These are phyloP conservation scores for Limnephilus rhombicus DNA, from an alignment of 2,888 invertebrate genomes.

Conservation along the genomic window DNA sequence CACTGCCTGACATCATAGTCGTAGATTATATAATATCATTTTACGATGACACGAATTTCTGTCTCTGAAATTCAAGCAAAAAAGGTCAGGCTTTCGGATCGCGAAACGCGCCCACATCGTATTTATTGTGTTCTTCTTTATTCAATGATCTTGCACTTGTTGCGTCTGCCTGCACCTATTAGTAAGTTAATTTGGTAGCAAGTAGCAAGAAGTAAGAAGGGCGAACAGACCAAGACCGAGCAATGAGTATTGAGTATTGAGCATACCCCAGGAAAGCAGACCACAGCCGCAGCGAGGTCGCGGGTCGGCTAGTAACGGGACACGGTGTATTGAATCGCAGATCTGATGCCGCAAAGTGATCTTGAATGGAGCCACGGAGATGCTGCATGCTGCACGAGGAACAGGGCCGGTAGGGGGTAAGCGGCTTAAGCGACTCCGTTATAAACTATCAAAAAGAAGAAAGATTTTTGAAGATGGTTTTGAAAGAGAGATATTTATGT, in stretches of 20 bases:
- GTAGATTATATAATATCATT: too few relatives aligned
- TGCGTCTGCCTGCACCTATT: background rate
- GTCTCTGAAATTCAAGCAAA: too few relatives aligned
- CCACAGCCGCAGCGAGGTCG: constrained; percentile 38
- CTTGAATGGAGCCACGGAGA: constrained; percentile 28
- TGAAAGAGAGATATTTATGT: too few relatives aligned
- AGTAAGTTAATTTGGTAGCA: background rate
- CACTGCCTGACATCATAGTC: too few relatives aligned
- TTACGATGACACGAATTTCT: too few relatives aligned
- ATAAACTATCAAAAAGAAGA: too few relatives aligned
- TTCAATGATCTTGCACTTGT: background rate
- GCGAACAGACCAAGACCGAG: background rate
- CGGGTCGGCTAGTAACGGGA: constrained; percentile 54
- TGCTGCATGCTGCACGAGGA: background rate
- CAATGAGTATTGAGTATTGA: too few relatives aligned
- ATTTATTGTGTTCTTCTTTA: too few relatives aligned
- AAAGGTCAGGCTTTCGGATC: too few relatives aligned
- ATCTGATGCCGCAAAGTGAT: constrained; percentile 31
- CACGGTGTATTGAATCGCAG: constrained; percentile 44
- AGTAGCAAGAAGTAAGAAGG: background rate
- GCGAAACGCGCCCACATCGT: too few relatives aligned
- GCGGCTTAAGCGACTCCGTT: too few relatives aligned
- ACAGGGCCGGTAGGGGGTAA: background rate
- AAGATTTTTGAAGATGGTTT: too few relatives aligned
- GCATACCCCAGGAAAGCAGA: background rate